Evolutionary conservation across 2,113 vertebrate species (phyloP).

Genomic region (Isichthys henryi): DNA sequence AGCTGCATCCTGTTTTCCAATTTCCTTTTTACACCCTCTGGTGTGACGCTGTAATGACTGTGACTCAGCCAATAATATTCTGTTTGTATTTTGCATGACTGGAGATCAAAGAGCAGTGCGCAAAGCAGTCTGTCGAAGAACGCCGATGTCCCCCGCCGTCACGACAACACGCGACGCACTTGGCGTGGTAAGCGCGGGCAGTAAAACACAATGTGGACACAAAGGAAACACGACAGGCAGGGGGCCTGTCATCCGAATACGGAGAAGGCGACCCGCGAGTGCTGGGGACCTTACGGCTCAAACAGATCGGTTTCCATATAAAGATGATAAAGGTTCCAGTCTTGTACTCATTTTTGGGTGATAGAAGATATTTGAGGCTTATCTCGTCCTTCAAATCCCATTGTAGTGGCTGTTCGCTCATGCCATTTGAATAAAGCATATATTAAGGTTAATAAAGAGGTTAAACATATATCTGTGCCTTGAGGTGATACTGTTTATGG

Average conservation of each 20-base stretch:
- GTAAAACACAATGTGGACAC: not conserved
- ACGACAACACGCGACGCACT: not conserved
- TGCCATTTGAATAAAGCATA: conserved; percentile 1
- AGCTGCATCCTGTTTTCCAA: not conserved
- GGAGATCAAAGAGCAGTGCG: not conserved
- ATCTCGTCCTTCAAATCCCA: not conserved
- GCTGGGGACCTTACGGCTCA: not conserved
- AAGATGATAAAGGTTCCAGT: not conserved
- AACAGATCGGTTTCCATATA: not conserved
- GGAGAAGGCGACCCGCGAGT: not conserved
- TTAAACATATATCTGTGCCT: not conserved
- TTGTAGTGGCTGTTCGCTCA: not conserved
- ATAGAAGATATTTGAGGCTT: not conserved
- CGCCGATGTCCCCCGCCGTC: not conserved
- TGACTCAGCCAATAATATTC: not conserved
- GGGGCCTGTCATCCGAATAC: not conserved
- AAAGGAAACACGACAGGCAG: not conserved
- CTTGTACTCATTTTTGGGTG: not conserved
- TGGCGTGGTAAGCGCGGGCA: not conserved
- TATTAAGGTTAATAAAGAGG: conserved; percentile 5
- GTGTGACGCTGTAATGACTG: not conserved
- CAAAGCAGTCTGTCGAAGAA: not conserved
- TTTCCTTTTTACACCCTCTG: conserved; percentile 7
- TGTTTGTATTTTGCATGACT: conserved; percentile 10
- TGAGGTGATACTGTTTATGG: not conserved